A percentile compares a stretch with the other conserved stretches of the same genome.
These are phyloP conservation scores for Misgurnus anguillicaudatus DNA, from an alignment of 2,113 vertebrate species.

Conservation along the genomic window DNA sequence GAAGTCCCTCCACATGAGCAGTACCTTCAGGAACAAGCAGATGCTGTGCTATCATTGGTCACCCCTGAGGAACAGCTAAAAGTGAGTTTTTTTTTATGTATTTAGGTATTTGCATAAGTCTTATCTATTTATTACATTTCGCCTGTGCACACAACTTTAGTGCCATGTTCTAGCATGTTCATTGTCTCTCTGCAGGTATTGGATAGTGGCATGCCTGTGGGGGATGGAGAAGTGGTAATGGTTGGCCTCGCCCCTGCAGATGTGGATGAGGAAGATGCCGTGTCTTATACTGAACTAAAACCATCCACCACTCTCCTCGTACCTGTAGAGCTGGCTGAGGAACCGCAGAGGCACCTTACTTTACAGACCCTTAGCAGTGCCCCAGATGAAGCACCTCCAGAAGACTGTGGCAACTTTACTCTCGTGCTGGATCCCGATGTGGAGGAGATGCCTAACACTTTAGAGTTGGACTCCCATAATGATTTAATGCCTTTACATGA, in stretches of 20 bases:
- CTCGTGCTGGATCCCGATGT: conserved; percentile 88
- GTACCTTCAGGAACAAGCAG: conserved; percentile 67
- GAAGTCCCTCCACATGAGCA: conserved; percentile 58
- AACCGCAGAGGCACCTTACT: conserved; percentile 71
- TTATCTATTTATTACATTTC: too few relatives aligned
- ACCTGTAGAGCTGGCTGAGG: conserved; percentile 73
- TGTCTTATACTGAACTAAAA: conserved; percentile 73
- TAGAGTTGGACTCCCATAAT: conserved; percentile 17
- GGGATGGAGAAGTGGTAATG: conserved; percentile 59
- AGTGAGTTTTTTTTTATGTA: conserved; percentile 52
- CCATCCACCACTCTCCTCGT: conserved; percentile 74
- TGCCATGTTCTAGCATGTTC: too few relatives aligned
- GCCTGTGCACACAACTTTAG: too few relatives aligned
- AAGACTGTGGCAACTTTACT: conserved; percentile 79
- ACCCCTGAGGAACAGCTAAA: conserved; percentile 62
- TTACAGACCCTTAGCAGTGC: conserved; percentile 60
- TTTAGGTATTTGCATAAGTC: too few relatives aligned
- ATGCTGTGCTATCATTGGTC: conserved; percentile 67
- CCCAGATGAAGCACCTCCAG: conserved; percentile 66
- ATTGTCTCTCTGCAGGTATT: conserved; percentile 54
- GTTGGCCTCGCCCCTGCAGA: conserved; percentile 57
- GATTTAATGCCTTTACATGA: neutral
- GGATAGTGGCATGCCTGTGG: conserved; percentile 63
- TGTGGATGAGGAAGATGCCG: conserved; percentile 59
- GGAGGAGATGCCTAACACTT: conserved; percentile 29